Base-by-base conservation (phyloP, 2,797 vertebrate species). In the Clarias pachynema region DNA sequence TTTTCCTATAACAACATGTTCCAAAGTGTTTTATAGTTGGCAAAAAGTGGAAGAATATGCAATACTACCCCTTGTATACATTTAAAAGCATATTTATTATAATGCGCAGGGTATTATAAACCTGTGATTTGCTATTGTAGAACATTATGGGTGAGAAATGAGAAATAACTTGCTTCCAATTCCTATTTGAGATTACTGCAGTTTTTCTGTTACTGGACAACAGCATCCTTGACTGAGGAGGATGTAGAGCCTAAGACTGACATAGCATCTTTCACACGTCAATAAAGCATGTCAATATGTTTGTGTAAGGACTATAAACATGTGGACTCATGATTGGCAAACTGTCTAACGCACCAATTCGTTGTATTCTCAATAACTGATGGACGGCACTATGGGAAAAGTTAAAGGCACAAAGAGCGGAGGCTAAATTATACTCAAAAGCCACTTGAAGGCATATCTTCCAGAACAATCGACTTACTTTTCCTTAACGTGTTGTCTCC, bases 241-340 rank as follows among this genome's bases (percentile, higher is more conserved):
- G 56, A 44, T 31, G 44, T 56, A 66, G 14, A 77, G 22, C 14
- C 20, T 24, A 31, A 15, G 44, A 18, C 82, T 66, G 44, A 53
- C 73, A 66, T 22, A 18, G 15, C 49, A 20, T 70, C 22, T 62
- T 70, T 79, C 26, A 53, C 65, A 53, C 4, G 12, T 79, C 83
- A 79, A 72, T 79, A 72, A 18, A 34, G 40, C 29, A 70, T 79
- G 65, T 60, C 63, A 79, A 59, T 62, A 79, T 34, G 24, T 75
- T 37, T 66, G 49, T 84, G 40, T 66, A 31, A 80, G 62, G n/a
- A 77, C 79, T 22, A 22, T 66, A 80, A 80, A 53, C 34, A 80
- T 22, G 24, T 80, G 37, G 78, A 65, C 60, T 65, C 15, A 62
- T 22, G 62, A 49, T 80, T 31, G 79, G 40, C 40, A 53, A 66